Percentiles rank a stretch among this genome's conserved stretches.
Conservation (phyloP, 2,113 vertebrate genomes). For the Chloropsis cyanopogon region DNA sequence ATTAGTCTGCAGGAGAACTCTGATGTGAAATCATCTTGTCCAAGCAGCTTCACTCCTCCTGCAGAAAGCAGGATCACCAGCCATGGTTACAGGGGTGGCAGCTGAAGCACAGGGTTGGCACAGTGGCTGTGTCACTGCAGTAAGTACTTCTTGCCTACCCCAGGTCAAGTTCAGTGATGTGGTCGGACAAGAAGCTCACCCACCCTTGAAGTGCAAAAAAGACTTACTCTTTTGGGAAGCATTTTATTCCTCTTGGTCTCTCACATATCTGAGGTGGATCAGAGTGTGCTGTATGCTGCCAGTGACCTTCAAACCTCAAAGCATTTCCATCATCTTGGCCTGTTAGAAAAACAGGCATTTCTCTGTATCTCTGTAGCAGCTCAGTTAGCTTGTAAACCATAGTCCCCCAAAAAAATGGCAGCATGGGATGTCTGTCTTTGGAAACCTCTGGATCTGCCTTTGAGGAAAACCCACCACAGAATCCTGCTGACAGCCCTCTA, state of each 20-base stretch:
- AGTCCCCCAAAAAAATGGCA: neutral
- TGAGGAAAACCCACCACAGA: neutral
- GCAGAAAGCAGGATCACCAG: neutral
- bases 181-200: neutral
- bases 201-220: neutral
- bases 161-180: neutral
- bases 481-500: neutral
- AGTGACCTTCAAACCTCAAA: neutral
- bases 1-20: neutral
- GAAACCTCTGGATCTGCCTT: neutral
- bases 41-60: neutral
- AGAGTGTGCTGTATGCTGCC: neutral
- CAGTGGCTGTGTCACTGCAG: neutral
- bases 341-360: neutral
- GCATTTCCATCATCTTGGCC: neutral
- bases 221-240: neutral
- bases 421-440: fast-evolving
- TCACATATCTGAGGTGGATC: neutral
- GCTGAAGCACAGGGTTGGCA: neutral
- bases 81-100: neutral
- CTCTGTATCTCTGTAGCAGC: neutral
- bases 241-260: neutral
- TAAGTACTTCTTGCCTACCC: neutral
- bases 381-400: neutral
- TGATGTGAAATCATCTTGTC: neutral